A percentile compares a stretch with the other conserved stretches of the same genome.
Conservation (phyloP, 2,797 vertebrate genomes). For the Enteromius mattozi region DNA sequence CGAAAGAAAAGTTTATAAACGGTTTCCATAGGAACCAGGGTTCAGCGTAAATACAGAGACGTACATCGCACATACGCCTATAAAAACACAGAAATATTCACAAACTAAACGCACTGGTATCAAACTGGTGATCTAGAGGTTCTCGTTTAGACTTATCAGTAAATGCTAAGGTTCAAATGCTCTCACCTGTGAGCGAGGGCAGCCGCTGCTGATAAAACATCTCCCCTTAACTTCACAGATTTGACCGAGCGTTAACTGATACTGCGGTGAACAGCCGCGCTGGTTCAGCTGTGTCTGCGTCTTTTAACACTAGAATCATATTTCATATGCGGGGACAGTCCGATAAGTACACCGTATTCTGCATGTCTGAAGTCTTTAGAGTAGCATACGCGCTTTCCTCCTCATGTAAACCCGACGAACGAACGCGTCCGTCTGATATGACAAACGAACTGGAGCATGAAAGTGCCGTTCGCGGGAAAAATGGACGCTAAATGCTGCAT, state of each 20-base stretch:
- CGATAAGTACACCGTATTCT: neutral
- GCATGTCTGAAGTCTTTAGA: conserved; percentile 1
- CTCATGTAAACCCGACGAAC: conserved; percentile 2
- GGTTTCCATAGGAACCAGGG: conserved; percentile 38
- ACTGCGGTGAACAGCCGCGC: neutral
- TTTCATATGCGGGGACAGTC: neutral
- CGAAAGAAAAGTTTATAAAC: conserved; percentile 38
- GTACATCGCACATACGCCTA: neutral
- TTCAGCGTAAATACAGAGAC: neutral
- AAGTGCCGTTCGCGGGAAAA: conserved; percentile 22
- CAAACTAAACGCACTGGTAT: neutral
- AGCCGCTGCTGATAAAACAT: conserved; percentile 76
- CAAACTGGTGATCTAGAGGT: neutral
- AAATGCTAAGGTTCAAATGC: conserved; percentile 6
- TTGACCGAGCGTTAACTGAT: conserved; percentile 17
- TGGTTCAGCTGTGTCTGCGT: neutral
- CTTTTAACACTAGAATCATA: neutral
- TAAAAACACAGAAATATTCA: neutral
- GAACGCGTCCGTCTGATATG: conserved; percentile 4
- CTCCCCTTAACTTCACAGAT: conserved; percentile 76
- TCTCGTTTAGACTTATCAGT: neutral
- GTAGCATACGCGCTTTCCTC: conserved; percentile 23
- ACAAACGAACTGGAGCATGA: conserved; percentile 29
- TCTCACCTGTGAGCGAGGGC: conserved; percentile 58
- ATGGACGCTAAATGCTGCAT: conserved; percentile 45